A percentile compares a stretch with the other conserved stretches of the same genome.
These are phyloP conservation scores for Odontocerum albicorne DNA, from an alignment of 2,888 invertebrate genomes.

Conservation along the genomic window DNA sequence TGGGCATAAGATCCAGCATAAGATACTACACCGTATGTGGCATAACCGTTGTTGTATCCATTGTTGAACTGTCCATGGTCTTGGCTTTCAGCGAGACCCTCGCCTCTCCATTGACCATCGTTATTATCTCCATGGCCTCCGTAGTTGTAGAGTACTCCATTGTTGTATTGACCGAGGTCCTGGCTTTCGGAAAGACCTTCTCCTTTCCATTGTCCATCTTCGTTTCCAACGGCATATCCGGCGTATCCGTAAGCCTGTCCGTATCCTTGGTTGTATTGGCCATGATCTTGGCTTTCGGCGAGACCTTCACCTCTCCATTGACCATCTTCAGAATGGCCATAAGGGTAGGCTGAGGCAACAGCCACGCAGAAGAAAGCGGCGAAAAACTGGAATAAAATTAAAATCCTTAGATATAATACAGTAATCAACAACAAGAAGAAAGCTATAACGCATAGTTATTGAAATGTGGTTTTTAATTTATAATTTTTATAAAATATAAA, in stretches of 20 bases:
- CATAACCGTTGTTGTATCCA: constrained; percentile 1
- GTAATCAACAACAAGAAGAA: no score
- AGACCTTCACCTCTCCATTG: constrained; percentile 17
- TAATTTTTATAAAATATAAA: no score
- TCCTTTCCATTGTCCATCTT: constrained; percentile 21
- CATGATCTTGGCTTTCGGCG: constrained; percentile 10
- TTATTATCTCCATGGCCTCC: constrained; percentile 15
- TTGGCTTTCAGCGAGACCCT: constrained; percentile 27
- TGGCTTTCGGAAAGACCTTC: constrained; percentile 21
- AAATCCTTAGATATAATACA: no score
- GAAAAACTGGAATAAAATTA: constrained; percentile 7
- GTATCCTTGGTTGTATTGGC: constrained; percentile 6
- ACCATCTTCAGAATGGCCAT: not conserved
- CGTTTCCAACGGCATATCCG: not conserved
- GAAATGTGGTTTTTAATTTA: no score
- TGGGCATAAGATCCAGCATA: not conserved
- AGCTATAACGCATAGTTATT: no score
- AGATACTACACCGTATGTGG: no score
- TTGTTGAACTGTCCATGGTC: constrained; percentile 12
- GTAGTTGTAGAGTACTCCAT: constrained; percentile 43
- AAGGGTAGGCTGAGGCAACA: constrained; percentile 10
- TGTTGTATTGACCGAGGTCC: constrained; percentile 40
- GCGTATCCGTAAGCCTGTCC: not conserved
- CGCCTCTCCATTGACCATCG: constrained; percentile 27
- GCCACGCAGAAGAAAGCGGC: constrained; percentile 19